Percentiles rank a stretch among this genome's conserved stretches.
phyloP scores from a whole-genome alignment of 2,113 vertebrate genomes.

The Dipodomys spectabilis region DNA sequence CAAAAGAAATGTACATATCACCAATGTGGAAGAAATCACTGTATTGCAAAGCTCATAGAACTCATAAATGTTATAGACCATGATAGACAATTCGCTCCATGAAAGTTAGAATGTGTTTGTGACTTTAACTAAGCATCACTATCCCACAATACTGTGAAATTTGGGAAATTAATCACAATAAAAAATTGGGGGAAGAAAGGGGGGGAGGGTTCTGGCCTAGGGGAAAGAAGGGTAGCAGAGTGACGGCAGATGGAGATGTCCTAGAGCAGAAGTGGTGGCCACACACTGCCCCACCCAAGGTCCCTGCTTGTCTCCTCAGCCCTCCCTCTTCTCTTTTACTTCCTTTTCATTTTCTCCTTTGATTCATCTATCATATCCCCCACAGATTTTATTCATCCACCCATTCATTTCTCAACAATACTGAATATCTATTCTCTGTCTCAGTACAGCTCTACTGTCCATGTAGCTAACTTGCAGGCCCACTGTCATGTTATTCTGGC shows the following conservation, averaged over 20 bases:
- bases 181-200: no score
- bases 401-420: neutral
- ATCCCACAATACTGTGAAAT: no score
- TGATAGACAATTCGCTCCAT: no score
- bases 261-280: neutral
- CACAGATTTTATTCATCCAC: neutral
- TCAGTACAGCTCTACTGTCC: fast-evolving
- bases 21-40: no score
- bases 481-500: neutral
- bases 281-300: neutral
- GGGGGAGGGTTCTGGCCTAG: neutral
- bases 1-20: no score
- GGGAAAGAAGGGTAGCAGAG: neutral
- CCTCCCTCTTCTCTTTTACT: neutral
- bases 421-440: neutral
- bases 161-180: no score
- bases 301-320: no score
- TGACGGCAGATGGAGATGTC: neutral
- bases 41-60: no score
- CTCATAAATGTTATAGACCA: no score
- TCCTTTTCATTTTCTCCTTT: neutral
- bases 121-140: no score
- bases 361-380: neutral
- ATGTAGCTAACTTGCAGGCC: neutral
- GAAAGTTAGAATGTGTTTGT: no score